Evolutionary conservation across 2,113 vertebrate genomes (phyloP), one percentile per base, ranked within the genome.

Genomic region (Cavia aperea): DNA sequence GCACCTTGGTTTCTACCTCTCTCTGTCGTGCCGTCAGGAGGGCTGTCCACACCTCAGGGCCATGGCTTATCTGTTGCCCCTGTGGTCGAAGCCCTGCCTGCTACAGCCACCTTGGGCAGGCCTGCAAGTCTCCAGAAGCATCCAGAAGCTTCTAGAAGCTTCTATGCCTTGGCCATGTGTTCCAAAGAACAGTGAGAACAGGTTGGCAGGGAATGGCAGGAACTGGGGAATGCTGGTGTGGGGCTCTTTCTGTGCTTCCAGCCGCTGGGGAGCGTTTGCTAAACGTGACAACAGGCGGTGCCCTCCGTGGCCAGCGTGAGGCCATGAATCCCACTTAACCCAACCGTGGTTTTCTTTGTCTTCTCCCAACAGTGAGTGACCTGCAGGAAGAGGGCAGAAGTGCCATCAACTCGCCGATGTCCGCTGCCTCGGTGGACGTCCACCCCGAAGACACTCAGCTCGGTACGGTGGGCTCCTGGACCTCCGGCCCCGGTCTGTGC

Each of bases 311-410:
- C 79, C 46, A 6, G 1, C 14, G 0, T 3, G 36, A 16, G 16
- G 39, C 46, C 33, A 0, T 0, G 0, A 0, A 0, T 5, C 6
- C 19, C 2, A 0, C 36, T 31, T 1, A 0, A 2, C 3, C 87
- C 94, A 10, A 96, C 84, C 33, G 13, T 6, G 16, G 6, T 56
- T 36, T 2, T 79, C 79, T 33, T 77, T 65, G 11, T 92, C 49
- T 90, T 2, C 36, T 96, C 78, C 72, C 1, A 18, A 63, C 93
- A 99, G 99, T 99, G 98, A 99, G 97, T 65, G 99, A 99, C 97
- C 98, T 99, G 92, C 99, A 99, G 70, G 99, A 99, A 95, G 99
- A 99, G 95, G 99, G 99, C 31, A 99, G 98, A 96, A 98, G 98
- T 94, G 99, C 99, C 93, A 99, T 99, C 98, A 98, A 99, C 81